Percentiles rank a stretch among this genome's conserved stretches.
Conservation (phyloP, 2,797 vertebrate genomes). For the Sebastes reedi region DNA sequence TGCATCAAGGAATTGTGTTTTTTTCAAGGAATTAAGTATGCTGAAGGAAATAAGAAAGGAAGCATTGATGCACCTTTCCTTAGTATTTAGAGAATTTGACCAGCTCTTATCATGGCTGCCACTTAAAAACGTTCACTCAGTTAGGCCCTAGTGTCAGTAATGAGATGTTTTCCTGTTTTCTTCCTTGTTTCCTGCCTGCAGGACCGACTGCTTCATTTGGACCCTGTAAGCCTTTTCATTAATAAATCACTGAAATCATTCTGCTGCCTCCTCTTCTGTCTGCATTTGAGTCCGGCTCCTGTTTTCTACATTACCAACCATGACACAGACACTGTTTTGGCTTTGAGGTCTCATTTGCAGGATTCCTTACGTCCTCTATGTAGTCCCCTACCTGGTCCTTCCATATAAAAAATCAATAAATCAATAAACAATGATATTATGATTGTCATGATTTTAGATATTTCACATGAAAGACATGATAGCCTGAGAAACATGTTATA, state of each 20-base stretch:
- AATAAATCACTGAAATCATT: neutral
- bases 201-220: too few species aligned
- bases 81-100: too few species aligned
- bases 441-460: neutral
- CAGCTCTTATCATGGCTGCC: too few species aligned
- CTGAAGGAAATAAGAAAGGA: too few species aligned
- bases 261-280: neutral
- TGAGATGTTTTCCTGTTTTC: neutral
- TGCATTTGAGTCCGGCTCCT: neutral
- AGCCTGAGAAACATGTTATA: neutral
- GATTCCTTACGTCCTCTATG: accelerated
- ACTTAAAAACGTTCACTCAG: accelerated
- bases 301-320: neutral
- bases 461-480: neutral
- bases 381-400: neutral
- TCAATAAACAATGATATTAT: neutral
- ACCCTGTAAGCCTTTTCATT: too few species aligned
- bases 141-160: too few species aligned
- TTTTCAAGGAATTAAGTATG: too few species aligned
- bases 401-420: neutral
- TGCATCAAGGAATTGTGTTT: neutral
- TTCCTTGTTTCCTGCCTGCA: accelerated
- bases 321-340: neutral
- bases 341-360: neutral
- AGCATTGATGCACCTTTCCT: too few species aligned